phyloP scores from a whole-genome alignment of 2,113 vertebrate genomes.

The Rhynchomys soricoides region DNA sequence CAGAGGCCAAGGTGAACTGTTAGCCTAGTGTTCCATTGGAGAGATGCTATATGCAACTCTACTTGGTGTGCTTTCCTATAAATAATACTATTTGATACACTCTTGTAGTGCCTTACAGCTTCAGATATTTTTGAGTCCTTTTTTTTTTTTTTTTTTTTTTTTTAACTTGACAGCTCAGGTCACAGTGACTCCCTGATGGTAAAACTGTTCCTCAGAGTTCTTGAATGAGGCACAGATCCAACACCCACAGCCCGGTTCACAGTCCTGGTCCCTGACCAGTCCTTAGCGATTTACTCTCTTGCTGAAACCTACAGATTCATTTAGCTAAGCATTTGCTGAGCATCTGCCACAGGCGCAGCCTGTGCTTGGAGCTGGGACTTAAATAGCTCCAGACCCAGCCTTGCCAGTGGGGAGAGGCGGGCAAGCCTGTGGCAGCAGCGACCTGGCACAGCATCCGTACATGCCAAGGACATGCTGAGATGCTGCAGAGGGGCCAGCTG shows the following conservation, averaged over 20 bases:
- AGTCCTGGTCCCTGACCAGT: neutral
- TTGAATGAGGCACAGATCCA: neutral
- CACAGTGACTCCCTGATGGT: neutral
- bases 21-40: accelerated
- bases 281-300: neutral
- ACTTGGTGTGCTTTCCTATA: neutral
- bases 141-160: neutral
- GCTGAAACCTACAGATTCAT: no score
- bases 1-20: neutral
- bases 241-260: neutral
- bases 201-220: neutral
- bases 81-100: neutral
- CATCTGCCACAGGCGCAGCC: neutral
- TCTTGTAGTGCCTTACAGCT: neutral
- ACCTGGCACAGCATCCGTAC: accelerated
- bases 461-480: neutral
- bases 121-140: neutral
- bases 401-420: accelerated
- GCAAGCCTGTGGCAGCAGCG: neutral
- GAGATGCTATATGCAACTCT: neutral
- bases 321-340: neutral
- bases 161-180: neutral
- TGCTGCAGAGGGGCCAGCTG: neutral
- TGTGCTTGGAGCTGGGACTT: neutral
- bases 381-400: neutral